These are phyloP conservation scores for Rhamphomyia laevipes DNA, from an alignment of 2,888 invertebrate species.

Conservation along the genomic window DNA sequence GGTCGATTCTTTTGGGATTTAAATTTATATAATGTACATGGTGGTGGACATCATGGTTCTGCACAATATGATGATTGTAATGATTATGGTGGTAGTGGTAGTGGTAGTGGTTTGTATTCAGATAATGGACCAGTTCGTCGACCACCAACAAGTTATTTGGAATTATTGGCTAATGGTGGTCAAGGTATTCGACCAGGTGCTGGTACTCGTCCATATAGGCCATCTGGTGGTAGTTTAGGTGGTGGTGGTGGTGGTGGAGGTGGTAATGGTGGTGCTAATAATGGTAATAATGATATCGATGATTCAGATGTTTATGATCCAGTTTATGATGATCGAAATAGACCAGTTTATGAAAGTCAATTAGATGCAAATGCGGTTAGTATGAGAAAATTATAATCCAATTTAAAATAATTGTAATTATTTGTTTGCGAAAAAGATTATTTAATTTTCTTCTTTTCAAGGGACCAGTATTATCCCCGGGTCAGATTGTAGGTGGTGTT, in stretches of 20 bases:
- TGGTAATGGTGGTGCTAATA: not conserved
- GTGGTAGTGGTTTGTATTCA: slow-evolving; percentile 10
- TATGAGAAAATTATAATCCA: no score
- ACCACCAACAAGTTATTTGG: not conserved
- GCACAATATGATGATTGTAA: slow-evolving; percentile 9
- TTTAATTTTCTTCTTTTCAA: not conserved
- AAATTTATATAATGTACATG: slow-evolving; percentile 8
- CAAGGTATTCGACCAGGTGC: slow-evolving; percentile 10
- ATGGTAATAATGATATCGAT: not conserved
- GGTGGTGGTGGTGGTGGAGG: not conserved
- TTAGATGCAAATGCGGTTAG: no score
- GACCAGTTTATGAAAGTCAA: not conserved
- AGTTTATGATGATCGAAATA: not conserved
- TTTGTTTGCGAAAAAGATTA: no score
- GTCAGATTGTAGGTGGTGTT: slow-evolving; percentile 29
- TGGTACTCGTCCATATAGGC: slow-evolving; percentile 16
- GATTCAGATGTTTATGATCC: not conserved
- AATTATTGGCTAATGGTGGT: not conserved
- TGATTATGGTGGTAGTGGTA: slow-evolving; percentile 13
- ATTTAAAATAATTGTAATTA: no score
- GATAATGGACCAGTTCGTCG: not conserved
- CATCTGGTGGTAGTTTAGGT: not conserved
- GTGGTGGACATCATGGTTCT: not conserved
- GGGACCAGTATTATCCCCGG: slow-evolving; percentile 24
- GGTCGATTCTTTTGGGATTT: slow-evolving; percentile 13